Base-by-base conservation (phyloP, 1,140 invertebrate genomes). In the Rhyzopertha dominica region DNA sequence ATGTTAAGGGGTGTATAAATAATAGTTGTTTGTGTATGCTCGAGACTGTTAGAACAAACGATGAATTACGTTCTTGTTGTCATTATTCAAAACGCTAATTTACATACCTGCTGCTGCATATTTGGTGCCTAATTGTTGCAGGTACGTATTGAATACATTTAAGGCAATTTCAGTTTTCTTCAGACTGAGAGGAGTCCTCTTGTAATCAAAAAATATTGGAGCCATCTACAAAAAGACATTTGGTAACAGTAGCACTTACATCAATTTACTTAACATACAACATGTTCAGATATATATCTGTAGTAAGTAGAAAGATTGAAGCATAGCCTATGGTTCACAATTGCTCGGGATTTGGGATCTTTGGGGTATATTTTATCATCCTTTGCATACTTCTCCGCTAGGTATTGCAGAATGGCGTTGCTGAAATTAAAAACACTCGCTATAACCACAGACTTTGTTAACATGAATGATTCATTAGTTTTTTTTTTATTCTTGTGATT, bases 261-360 rank as follows among this genome's bases (percentile, higher is more conserved):
- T 34, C 9, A 9, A 34, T 34, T 1, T 7, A 12, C 13, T 23
- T 26, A 25, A 66, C 75, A 71, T 70, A 84, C 82, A 29, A 73
- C 70, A 55, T 82, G 77, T 43, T 80, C 74, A 2, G 71, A 74
- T 53, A 88, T 83, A 43, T 79, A 75, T 9, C 74, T 73, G 65
- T 89, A 89, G 56, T 85, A 85, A 38, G 80, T 79, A 16, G 78
- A 77, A 52, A 85, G 69, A 64, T 87, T 85, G 58, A 89, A 88
- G 54, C 80, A 82, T 7, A 88, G 61, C 2, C 84, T 72, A 54
- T 85, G 82, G 63, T 88, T 87, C 1, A 90, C 78, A 20, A 85
- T 58, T 0, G 84, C 85, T 31, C 85, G 72, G 57, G 63, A 49
- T 64, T 77, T 74, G 4, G 78, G 67, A 32, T 85, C 81, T 51